These are phyloP conservation scores for Acinonyx jubatus DNA, from an alignment of 2,113 vertebrate genomes.

Conservation along the genomic window DNA sequence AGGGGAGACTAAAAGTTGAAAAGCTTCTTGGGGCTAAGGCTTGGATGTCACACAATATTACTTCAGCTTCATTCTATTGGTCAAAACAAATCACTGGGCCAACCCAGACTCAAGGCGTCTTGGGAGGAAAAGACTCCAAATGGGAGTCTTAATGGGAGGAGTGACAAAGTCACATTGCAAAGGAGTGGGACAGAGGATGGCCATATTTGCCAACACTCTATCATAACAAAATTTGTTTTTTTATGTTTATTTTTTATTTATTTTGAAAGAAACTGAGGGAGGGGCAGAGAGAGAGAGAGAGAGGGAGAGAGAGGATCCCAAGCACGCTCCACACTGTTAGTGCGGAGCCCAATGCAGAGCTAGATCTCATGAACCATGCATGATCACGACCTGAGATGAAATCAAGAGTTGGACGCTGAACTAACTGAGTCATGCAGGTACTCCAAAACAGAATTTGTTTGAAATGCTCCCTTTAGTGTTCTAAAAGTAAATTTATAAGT, in stretches of 20 bases:
- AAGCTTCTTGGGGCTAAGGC: neutral
- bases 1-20: neutral
- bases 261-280: too few species aligned
- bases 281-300: too few species aligned
- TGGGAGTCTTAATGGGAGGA: neutral
- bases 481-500: conserved; percentile 33
- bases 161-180: neutral
- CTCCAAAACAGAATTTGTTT: neutral
- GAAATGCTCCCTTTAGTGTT: neutral
- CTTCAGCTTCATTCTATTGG: neutral
- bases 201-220: neutral
- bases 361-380: too few species aligned
- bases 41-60: neutral
- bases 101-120: neutral
- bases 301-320: too few species aligned
- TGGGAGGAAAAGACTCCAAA: neutral
- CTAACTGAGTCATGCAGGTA: too few species aligned
- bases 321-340: too few species aligned
- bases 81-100: neutral
- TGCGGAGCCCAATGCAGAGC: too few species aligned
- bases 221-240: neutral
- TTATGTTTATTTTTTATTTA: too few species aligned
- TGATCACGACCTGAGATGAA: too few species aligned
- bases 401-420: too few species aligned
- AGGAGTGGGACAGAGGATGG: neutral